Evolutionary conservation across 2,888 invertebrate genomes (phyloP).

Genomic region (Minunthozetes semirufus): DNA sequence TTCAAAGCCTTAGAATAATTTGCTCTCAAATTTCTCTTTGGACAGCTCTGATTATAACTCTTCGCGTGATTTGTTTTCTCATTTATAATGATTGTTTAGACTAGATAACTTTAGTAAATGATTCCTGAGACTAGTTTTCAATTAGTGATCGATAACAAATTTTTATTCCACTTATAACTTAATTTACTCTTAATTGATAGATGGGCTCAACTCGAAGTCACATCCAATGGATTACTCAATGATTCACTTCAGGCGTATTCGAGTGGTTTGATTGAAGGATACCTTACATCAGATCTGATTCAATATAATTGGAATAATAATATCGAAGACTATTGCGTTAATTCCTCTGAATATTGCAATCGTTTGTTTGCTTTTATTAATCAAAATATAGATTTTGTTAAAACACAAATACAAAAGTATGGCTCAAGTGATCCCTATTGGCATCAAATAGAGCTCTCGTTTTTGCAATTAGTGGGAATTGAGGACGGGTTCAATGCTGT

Average conservation of each 20-base stretch:
- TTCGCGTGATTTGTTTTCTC: too few species aligned
- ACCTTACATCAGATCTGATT: slow-evolving; percentile 70
- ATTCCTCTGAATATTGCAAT: slow-evolving; percentile 53
- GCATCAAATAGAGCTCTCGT: too few species aligned
- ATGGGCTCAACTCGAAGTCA: slow-evolving; percentile 28
- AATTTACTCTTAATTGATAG: slow-evolving; percentile 64
- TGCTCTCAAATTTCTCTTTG: too few species aligned
- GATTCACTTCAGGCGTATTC: slow-evolving; percentile 77
- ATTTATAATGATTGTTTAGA: too few species aligned
- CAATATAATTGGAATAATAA: slow-evolving; percentile 70
- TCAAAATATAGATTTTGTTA: slow-evolving; percentile 59
- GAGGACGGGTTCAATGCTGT: background rate
- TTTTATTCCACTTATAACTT: slow-evolving; percentile 74
- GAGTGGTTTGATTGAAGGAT: slow-evolving; percentile 76
- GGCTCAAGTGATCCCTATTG: background rate
- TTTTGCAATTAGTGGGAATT: background rate
- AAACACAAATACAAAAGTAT: slow-evolving; percentile 48
- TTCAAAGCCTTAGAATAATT: too few species aligned
- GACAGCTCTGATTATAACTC: too few species aligned
- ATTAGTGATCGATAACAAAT: slow-evolving; percentile 70
- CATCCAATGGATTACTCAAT: slow-evolving; percentile 52
- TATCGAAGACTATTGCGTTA: slow-evolving; percentile 56
- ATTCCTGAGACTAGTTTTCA: too few species aligned
- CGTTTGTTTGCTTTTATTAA: slow-evolving; percentile 54
- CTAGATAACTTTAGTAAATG: too few species aligned